phyloP scores from a whole-genome alignment of 2,888 invertebrate species.

The Pediacus dermestoides region DNA sequence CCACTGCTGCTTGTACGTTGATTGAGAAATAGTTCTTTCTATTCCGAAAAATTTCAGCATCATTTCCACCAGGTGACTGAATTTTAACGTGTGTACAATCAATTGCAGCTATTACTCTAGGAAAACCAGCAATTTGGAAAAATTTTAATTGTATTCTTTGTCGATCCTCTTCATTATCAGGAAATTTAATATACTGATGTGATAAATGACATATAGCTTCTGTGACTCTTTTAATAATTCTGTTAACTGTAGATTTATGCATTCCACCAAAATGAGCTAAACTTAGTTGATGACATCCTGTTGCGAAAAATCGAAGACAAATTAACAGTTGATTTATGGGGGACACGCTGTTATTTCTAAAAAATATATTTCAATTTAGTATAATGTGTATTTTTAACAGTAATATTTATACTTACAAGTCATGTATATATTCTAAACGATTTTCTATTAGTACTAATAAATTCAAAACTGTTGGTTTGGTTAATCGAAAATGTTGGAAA shows the following conservation, averaged over 20 bases:
- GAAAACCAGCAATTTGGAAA: neutral
- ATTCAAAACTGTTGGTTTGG: neutral
- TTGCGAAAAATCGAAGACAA: neutral
- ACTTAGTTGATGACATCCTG: constrained; percentile 1
- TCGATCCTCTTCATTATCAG: neutral
- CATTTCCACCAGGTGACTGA: constrained; percentile 14
- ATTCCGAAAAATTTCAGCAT: constrained; percentile 24
- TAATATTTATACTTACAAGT: neutral
- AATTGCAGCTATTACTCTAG: neutral
- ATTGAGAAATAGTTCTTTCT: constrained; percentile 27
- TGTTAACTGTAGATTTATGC: constrained; percentile 4
- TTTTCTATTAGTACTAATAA: neutral
- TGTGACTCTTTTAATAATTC: neutral
- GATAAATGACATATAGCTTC: constrained; percentile 1
- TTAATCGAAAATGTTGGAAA: constrained; percentile 5
- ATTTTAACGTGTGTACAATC: constrained; percentile 1
- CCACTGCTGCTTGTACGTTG: constrained; percentile 26
- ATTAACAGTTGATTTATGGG: constrained; percentile 2
- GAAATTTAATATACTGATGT: constrained; percentile 1
- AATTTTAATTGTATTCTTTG: constrained; percentile 1
- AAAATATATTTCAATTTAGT: neutral
- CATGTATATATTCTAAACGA: neutral
- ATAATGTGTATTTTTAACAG: neutral
- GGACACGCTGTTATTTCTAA: constrained; percentile 3
- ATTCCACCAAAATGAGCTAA: constrained; percentile 2